phyloP scores from a whole-genome alignment of 2,797 vertebrate genomes.

The Oreonectes daqikongensis region DNA sequence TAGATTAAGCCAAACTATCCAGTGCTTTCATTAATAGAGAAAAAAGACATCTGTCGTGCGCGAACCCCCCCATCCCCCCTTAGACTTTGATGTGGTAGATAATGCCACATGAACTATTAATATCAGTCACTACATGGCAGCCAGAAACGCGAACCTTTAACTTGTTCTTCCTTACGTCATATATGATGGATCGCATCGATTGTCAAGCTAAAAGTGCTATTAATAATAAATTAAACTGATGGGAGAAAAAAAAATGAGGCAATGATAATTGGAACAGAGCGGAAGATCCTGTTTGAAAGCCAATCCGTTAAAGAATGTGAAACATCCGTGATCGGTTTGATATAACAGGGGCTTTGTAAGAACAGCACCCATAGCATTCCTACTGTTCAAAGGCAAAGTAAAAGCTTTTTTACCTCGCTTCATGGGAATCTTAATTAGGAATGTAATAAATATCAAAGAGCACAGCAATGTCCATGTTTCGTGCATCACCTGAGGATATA shows the following conservation, averaged over 20 bases:
- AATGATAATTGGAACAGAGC: conserved; percentile 31
- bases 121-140: conserved; percentile 46
- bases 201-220: conserved; percentile 50
- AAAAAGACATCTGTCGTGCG: conserved; percentile 50
- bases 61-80: conserved; percentile 31
- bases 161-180: conserved; percentile 23
- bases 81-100: conserved; percentile 50
- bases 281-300: conserved; percentile 8
- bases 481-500: conserved; percentile 2
- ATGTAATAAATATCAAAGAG: conserved; percentile 38
- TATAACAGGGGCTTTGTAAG: conserved; percentile 1
- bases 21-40: background rate
- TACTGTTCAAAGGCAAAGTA: background rate
- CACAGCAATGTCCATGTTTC: conserved; percentile 22
- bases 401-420: conserved; percentile 5
- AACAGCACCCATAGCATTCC: background rate
- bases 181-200: conserved; percentile 46
- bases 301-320: conserved; percentile 1
- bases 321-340: conserved; percentile 1
- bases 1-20: background rate
- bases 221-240: conserved; percentile 53
- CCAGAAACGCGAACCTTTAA: conserved; percentile 37
- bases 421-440: conserved; percentile 35
- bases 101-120: conserved; percentile 55
- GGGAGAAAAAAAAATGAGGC: background rate